Evolutionary conservation across 2,113 vertebrate genomes (phyloP).

Genomic region (Ammodytes marinus): DNA sequence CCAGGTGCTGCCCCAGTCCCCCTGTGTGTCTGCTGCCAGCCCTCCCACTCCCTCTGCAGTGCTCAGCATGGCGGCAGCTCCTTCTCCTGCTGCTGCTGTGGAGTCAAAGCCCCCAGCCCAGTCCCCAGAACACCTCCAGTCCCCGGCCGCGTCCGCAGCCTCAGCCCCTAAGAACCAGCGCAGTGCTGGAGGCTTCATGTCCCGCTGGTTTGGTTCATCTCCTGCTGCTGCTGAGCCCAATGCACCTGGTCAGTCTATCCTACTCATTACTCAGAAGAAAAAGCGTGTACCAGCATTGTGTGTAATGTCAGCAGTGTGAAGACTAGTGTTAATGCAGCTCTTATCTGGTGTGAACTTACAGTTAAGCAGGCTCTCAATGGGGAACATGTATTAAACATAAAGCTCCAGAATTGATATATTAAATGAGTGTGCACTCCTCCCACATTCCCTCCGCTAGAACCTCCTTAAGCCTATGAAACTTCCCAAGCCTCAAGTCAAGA

Average conservation of each 20-base stretch:
- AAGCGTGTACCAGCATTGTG: background rate
- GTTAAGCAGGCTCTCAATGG: too few relatives aligned
- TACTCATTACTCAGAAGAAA: background rate
- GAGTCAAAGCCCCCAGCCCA: constrained; percentile 59
- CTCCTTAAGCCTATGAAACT: background rate
- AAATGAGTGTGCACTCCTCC: too few relatives aligned
- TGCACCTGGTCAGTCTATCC: constrained; percentile 84
- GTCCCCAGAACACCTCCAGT: constrained; percentile 68
- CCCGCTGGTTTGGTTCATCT: constrained; percentile 90
- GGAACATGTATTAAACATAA: too few relatives aligned
- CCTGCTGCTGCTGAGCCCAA: constrained; percentile 66
- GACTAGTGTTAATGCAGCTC: too few relatives aligned
- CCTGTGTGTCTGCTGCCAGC: constrained; percentile 65
- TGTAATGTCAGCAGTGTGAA: too few relatives aligned
- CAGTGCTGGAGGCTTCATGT: constrained; percentile 87
- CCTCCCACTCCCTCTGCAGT: constrained; percentile 13
- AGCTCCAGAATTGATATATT: too few relatives aligned
- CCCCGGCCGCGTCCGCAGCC: constrained; percentile 37
- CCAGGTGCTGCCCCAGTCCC: constrained; percentile 63
- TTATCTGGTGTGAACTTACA: too few relatives aligned
- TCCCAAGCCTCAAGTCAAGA: background rate
- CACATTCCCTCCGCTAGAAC: too few relatives aligned
- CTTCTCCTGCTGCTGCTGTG: constrained; percentile 54
- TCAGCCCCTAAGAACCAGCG: constrained; percentile 76
- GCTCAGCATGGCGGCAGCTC: constrained; percentile 51